Conservation (phyloP, 2,888 invertebrate species). For the Notodonta dromedarius region DNA sequence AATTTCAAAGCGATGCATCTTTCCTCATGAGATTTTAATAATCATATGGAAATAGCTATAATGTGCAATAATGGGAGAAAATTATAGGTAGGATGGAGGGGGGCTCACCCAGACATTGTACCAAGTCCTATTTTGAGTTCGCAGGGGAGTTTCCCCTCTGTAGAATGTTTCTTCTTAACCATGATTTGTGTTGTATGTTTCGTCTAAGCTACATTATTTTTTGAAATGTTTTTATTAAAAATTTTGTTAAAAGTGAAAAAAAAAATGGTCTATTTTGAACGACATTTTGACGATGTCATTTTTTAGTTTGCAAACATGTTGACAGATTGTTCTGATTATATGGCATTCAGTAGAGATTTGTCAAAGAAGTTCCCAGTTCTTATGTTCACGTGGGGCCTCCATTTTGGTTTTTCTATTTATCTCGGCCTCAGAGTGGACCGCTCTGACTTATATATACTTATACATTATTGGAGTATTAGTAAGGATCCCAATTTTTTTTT, state of each 20-base stretch:
- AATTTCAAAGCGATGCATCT: no score
- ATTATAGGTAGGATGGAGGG: no score
- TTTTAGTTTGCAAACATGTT: neutral
- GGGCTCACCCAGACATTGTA: conserved; percentile 18
- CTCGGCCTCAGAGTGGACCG: no score
- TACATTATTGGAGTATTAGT: no score
- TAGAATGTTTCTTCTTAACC: conserved; percentile 3
- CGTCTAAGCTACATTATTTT: conserved; percentile 4
- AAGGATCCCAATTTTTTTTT: no score
- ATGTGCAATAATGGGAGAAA: no score
- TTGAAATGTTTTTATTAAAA: neutral
- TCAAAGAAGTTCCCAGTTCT: neutral
- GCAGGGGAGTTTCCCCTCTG: neutral
- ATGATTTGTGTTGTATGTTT: neutral
- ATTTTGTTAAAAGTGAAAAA: neutral
- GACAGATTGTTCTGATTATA: neutral
- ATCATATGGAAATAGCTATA: no score
- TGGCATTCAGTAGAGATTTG: neutral
- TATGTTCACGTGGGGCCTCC: no score
- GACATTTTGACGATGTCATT: neutral
- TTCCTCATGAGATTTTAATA: no score
- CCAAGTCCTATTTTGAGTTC: conserved; percentile 15
- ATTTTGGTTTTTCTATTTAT: no score
- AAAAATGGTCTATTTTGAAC: neutral
- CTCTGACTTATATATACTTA: no score